Conservation (phyloP, 1,140 invertebrate genomes). For the Euura saliciscinereae region DNA sequence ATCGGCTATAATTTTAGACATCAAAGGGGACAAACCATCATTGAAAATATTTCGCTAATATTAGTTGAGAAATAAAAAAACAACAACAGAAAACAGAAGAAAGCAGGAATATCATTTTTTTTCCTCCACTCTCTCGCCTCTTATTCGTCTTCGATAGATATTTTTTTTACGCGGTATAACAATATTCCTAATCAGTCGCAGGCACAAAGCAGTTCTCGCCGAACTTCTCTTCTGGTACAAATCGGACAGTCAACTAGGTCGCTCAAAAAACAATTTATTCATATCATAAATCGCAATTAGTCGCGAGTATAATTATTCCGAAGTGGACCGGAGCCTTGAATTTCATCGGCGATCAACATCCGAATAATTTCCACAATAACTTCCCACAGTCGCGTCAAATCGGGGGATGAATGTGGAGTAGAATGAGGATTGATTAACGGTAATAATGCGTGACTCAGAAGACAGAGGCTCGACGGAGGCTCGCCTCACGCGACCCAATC, state of each 20-base stretch:
- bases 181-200: too few species aligned
- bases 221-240: too few species aligned
- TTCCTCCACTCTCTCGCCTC: too few species aligned
- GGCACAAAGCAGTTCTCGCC: too few species aligned
- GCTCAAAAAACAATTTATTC: too few species aligned
- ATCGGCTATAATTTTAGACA: slow-evolving; percentile 2
- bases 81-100: not conserved
- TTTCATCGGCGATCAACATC: not conserved
- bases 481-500: slow-evolving; percentile 21
- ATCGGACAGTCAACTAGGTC: too few species aligned
- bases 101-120: not conserved
- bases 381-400: not conserved
- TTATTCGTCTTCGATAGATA: too few species aligned
- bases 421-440: slow-evolving; percentile 8
- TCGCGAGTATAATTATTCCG: too few species aligned
- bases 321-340: slow-evolving; percentile 6
- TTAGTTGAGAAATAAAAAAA: slow-evolving; percentile 9
- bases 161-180: not conserved
- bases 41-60: slow-evolving; percentile 20
- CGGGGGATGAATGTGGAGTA: not conserved
- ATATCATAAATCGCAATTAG: too few species aligned
- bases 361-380: too few species aligned
- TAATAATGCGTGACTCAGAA: slow-evolving; percentile 10
- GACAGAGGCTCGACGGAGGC: slow-evolving; percentile 21
- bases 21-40: slow-evolving; percentile 6